Evolutionary conservation across 2,113 vertebrate genomes (phyloP), one percentile per base, ranked within the genome.

Genomic region (Tenebrosternarchus preto): DNA sequence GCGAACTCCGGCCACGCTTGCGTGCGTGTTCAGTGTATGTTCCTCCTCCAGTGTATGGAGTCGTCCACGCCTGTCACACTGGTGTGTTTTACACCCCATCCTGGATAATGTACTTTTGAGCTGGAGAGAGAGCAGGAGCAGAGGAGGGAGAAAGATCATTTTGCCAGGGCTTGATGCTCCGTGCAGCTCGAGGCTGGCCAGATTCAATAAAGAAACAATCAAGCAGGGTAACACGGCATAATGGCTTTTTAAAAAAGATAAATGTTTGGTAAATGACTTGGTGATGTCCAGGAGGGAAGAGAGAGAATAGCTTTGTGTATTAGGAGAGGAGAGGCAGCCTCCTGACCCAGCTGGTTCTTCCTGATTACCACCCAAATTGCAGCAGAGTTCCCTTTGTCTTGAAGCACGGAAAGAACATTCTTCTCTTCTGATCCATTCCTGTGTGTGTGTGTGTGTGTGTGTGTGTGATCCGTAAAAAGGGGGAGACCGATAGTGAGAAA

Each of bases 231-330:
- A 86, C 85, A 81, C 85, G 80, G 80, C 85, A 84, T 86, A 86
- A 86, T 84, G 85, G 85, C 85, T 86, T 86, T 86, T 86, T 83
- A 86, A 86, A 86, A 86, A 86, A 86, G 85, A 86, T 86, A 81
- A 82, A 86, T 86, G 85, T 81, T 83, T 80, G 78, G 63, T 84
- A 86, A 86, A 86, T 86, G 80, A 86, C 85, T 86, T 77, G 78
- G 80, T 84, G 82, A 84, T 86, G 84, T 83, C 84, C 84, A 86
- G 78, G 84, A 85, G 84, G 84, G 80, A 75, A 70, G 78, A 33
- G 33, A 71, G 81, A 78, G 84, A 81, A 83, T 83, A 78, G 84
- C 84, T 81, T 83, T 83, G 73, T 80, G 84, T 78, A 83, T 85
- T 85, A 85, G 81, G 81, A 67, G 78, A 80, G 83, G 81, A 83